These are phyloP conservation scores for Urocynchramus pylzowi DNA, from an alignment of 2,113 vertebrate genomes.

Conservation along the genomic window DNA sequence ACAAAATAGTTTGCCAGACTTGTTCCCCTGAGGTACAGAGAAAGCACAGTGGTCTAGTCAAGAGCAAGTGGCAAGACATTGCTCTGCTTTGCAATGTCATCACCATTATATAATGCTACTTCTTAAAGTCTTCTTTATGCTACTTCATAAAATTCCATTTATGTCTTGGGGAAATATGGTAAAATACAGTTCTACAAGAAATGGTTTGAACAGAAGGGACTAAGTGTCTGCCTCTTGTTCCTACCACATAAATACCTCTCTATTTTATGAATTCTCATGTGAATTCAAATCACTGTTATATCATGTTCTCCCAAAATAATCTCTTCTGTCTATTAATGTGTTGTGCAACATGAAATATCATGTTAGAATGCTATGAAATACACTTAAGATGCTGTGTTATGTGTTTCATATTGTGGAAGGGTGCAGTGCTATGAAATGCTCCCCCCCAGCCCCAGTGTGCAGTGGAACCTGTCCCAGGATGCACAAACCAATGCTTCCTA, in stretches of 20 bases:
- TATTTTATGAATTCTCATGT: background rate
- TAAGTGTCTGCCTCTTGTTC: background rate
- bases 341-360: background rate
- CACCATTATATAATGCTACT: background rate
- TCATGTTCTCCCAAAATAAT: background rate
- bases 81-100: background rate
- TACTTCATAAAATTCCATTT: background rate
- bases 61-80: background rate
- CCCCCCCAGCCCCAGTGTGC: rapidly evolving
- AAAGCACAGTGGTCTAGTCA: background rate
- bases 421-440: background rate
- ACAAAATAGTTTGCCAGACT: background rate
- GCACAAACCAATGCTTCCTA: background rate
- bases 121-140: background rate
- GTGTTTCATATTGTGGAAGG: background rate
- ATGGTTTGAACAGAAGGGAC: background rate
- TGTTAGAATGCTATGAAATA: background rate
- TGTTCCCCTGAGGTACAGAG: background rate
- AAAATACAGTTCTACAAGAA: background rate
- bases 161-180: background rate
- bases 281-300: background rate
- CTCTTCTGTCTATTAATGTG: background rate
- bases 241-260: background rate
- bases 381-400: background rate
- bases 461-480: background rate